Evolutionary conservation across 2,888 invertebrate genomes (phyloP), one percentile per base, ranked within the genome.

Genomic region (Carpatolechia fugitivella): DNA sequence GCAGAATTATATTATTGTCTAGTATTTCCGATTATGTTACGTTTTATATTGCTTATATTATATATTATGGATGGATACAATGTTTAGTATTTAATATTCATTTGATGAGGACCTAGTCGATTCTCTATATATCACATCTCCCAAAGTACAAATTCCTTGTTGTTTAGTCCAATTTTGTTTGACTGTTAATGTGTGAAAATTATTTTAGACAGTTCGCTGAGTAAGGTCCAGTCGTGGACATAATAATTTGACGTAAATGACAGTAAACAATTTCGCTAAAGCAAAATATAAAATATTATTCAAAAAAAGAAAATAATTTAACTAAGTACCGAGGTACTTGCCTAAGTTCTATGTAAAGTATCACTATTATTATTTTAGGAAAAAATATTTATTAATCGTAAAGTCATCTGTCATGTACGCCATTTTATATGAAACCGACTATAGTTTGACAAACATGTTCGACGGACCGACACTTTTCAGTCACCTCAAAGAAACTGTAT

Each of bases 131-230:
- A 90, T 90, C 90, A 90, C 90, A 89, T 86, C 80, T 90, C 89
- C 89, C 90, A 90, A 91, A 91, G 91, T 91, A 91, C 90, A 91
- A 91, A 91, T 90, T 88, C 86, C 90, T 91, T 90, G 91, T 91
- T 91, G 90, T 91, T 90, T 91, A 91, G 90, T 90, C 89, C 89
- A 91, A 91, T 91, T 90, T 89, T 90, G 86, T 89, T 90, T 90
- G 79, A 85, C 82, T 89, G 90, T 90, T 89, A 86, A 84, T 82
- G 79, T 85, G 83, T 87, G 82, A 78, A 88, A 88, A 89, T 89
- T 88, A 86, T 83, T 89, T 88, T 88, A 87, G 77, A 52, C 52
- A 29, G 54, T 36, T 52, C 47, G 40, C 44, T 44, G 44, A 44
- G 29, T 44, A 24, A 24, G 44, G 4, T 44, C 44, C 29, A 46